Base-by-base conservation (phyloP, 2,888 invertebrate species). In the Pogonocherus hispidulus region DNA sequence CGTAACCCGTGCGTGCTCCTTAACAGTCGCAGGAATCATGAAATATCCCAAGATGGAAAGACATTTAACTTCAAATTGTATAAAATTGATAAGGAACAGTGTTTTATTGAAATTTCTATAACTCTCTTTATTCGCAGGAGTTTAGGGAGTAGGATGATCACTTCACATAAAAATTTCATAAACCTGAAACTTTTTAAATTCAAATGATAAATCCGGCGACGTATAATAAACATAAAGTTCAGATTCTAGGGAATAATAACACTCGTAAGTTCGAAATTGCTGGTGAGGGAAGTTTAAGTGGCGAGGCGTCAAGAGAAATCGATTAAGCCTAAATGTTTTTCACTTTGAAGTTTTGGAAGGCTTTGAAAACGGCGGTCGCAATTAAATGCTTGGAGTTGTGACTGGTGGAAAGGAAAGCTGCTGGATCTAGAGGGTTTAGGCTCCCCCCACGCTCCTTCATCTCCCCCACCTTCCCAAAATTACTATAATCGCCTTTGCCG, bases 251-350 rank as follows among this genome's bases (percentile, higher is more conserved):
- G 66, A 74, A 77, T 75, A 77, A 77, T 76, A 71, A 74, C 69
- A 76, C 70, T 71, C 67, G 73, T 69, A 73, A 70, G 72, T 68
- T 70, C 66, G 67, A 72, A 76, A 73, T 75, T 75, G 72, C 70
- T 63, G 73, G 71, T 59, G 65, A 67, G 74, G 63, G 74, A 73
- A 78, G 72, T 78, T 76, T 79, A 81, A 81, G 80, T 81, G 81
- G 79, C 75, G 73, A 78, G 79, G 79, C 79, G 79, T 78, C 79
- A 78, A 72, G 77, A 76, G 79, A 78, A 81, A 82, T 82, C 82
- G 82, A 83, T 83, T 82, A 81, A 79, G 76, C 78, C 78, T 75
- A 80, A 82, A 81, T 80, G 83, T 82, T 82, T 82, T 82, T 81
- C 80, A 77, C 83, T 83, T 82, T 83, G 82, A 83, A 82, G 81